Percentiles rank a stretch among this genome's conserved stretches.
Conservation (phyloP, 2,797 vertebrate species). For the Lacerta viridis region DNA sequence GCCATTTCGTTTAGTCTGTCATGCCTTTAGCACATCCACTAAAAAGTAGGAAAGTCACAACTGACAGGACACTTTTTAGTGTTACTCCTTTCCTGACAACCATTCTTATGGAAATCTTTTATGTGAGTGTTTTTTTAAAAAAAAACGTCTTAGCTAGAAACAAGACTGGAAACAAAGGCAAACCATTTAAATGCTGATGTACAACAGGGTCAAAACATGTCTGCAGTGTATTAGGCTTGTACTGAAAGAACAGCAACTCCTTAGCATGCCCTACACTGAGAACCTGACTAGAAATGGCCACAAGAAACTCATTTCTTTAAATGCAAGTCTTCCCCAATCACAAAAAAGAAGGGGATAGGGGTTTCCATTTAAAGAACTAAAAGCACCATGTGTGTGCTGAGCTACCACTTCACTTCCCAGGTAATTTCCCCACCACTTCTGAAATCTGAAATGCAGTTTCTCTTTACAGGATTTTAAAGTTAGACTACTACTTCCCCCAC, state of each 20-base stretch:
- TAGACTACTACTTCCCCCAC: not conserved
- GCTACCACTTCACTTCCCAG: no score
- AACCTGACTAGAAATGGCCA: not conserved
- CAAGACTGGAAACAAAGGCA: not conserved
- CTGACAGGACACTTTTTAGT: conserved; percentile 59
- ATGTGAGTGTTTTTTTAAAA: not conserved
- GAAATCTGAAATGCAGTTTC: not conserved
- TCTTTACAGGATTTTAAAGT: not conserved
- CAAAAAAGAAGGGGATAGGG: not conserved
- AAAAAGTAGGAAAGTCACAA: conserved; percentile 32
- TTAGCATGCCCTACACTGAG: not conserved
- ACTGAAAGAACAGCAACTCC: not conserved
- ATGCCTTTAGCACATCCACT: not conserved
- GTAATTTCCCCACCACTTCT: not conserved
- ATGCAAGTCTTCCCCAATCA: not conserved
- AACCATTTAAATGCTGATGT: not conserved
- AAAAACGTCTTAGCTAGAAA: not conserved
- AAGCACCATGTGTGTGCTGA: not conserved
- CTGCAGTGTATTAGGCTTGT: not conserved
- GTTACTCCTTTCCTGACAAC: conserved; percentile 66
- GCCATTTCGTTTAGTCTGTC: conserved; percentile 42
- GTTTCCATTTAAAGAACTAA: not conserved
- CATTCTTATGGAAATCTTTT: conserved; percentile 67
- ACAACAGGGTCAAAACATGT: not conserved
- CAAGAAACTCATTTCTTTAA: not conserved